phyloP scores from a whole-genome alignment of 2,113 vertebrate species.

The Pao palembangensis region DNA sequence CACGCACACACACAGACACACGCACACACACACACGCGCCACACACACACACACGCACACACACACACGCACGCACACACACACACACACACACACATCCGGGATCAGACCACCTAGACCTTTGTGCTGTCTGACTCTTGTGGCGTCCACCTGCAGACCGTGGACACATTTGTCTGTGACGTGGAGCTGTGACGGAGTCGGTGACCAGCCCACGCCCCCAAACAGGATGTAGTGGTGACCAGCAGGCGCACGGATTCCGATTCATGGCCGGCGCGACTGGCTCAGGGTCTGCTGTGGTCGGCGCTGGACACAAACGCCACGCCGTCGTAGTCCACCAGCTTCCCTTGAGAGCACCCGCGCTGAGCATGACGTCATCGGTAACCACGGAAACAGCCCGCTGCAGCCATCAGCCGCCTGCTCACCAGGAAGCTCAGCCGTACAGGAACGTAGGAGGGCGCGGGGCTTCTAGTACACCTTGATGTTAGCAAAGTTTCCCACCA shows the following conservation, averaged over 20 bases:
- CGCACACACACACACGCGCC: too few relatives aligned
- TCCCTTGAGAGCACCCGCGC: constrained; percentile 66
- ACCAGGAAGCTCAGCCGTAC: constrained; percentile 88
- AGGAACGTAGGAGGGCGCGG: constrained; percentile 71
- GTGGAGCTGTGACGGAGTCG: constrained; percentile 87
- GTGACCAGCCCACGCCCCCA: constrained; percentile 84
- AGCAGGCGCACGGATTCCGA: constrained; percentile 86
- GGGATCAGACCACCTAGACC: too few relatives aligned
- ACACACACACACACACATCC: too few relatives aligned
- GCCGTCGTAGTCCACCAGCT: constrained; percentile 71
- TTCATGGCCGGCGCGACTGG: constrained; percentile 80
- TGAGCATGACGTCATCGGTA: not conserved
- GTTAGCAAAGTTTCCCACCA: constrained; percentile 68
- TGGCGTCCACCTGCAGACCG: constrained; percentile 67
- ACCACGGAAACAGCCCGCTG: not conserved
- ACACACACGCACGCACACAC: too few relatives aligned
- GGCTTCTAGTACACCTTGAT: constrained; percentile 78
- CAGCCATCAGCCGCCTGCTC: constrained; percentile 23
- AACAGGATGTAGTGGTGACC: constrained; percentile 86
- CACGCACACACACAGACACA: too few relatives aligned
- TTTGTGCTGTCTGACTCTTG: too few relatives aligned
- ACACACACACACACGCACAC: too few relatives aligned
- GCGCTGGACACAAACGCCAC: constrained; percentile 40
- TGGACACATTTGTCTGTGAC: constrained; percentile 83
- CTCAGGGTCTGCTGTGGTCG: constrained; percentile 72